These are phyloP conservation scores for Sisyra nigra DNA, from an alignment of 2,888 invertebrate species.

Conservation along the genomic window DNA sequence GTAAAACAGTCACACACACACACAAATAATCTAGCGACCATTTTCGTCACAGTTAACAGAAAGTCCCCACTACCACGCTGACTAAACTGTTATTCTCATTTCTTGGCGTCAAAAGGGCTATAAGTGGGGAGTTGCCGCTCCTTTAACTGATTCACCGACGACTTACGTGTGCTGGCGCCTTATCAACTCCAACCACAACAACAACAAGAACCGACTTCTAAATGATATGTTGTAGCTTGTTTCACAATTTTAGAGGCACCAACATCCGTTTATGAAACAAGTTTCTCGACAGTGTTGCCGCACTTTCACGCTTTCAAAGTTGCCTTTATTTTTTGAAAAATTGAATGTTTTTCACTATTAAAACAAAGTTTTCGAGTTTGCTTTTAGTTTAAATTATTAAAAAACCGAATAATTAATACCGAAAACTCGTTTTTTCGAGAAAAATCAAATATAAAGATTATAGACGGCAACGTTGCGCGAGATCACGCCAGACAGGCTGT, in stretches of 20 bases:
- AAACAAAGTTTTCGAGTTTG: not conserved
- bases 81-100: constrained; percentile 45
- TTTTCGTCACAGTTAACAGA: constrained; percentile 32
- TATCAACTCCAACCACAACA: constrained; percentile 11
- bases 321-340: constrained; percentile 8
- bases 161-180: constrained; percentile 17
- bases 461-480: constrained; percentile 45
- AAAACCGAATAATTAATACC: not conserved
- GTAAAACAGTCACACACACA: constrained; percentile 19
- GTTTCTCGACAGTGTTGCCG: constrained; percentile 46
- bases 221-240: constrained; percentile 29
- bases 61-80: constrained; percentile 30
- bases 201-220: constrained; percentile 12
- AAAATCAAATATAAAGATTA: not conserved
- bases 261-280: constrained; percentile 60
- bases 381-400: not conserved
- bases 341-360: not conserved
- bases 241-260: constrained; percentile 27
- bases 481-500: constrained; percentile 87
- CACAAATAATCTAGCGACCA: constrained; percentile 38
- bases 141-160: constrained; percentile 26
- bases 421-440: not conserved
- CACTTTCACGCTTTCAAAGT: constrained; percentile 12
- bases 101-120: constrained; percentile 48
- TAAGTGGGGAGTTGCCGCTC: constrained; percentile 35